Evolutionary conservation across 2,888 invertebrate species (phyloP).

Genomic region (Nemotelus pantherinus): DNA sequence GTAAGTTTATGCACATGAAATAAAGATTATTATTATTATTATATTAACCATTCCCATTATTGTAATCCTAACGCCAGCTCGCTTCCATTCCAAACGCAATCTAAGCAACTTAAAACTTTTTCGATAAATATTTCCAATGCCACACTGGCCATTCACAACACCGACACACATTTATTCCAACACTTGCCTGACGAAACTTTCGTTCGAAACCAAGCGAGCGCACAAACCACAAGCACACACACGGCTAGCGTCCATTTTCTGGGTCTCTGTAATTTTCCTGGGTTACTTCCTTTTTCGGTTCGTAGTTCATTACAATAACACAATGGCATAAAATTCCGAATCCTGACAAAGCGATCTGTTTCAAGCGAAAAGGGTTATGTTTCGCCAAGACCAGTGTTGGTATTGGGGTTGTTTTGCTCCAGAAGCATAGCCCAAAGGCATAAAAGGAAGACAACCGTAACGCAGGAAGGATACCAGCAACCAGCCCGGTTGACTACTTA

Average conservation of each 20-base stretch:
- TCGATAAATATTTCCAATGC: slow-evolving; percentile 23
- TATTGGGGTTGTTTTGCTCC: background rate
- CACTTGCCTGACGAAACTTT: background rate
- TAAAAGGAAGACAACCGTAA: background rate
- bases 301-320: slow-evolving; percentile 22
- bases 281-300: background rate
- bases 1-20: too few species aligned
- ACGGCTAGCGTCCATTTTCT: background rate
- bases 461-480: background rate
- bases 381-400: background rate
- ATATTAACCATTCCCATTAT: too few species aligned
- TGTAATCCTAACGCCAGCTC: too few species aligned
- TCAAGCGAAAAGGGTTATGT: slow-evolving; percentile 29
- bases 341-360: slow-evolving; percentile 26
- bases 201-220: too few species aligned
- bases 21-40: too few species aligned
- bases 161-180: background rate
- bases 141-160: background rate
- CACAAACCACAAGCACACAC: background rate
- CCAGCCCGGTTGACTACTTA: background rate
- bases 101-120: background rate
- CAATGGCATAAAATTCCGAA: slow-evolving; percentile 14
- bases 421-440: background rate
- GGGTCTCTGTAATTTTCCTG: background rate
- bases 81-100: too few species aligned